Conservation (phyloP, 1,140 invertebrate genomes). For the Drosophila sechellia region DNA sequence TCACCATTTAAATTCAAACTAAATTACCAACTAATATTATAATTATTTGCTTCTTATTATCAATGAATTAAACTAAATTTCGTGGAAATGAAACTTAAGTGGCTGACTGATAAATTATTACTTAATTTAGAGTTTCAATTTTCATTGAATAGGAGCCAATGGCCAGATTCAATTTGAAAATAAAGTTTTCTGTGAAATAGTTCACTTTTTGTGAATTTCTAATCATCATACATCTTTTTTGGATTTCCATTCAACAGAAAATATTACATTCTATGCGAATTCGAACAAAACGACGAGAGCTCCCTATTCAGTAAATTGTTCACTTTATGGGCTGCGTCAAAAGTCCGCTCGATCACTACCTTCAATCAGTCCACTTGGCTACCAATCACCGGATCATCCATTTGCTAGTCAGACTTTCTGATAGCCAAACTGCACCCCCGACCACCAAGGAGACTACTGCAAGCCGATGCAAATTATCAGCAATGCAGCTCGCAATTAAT, state of each 20-base stretch:
- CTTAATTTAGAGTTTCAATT: neutral
- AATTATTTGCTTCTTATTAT: constrained; percentile 3
- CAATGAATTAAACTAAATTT: neutral
- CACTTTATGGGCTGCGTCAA: constrained; percentile 44
- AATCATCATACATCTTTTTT: too few species aligned
- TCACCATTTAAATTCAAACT: neutral
- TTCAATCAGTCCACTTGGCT: constrained; percentile 43
- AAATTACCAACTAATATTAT: neutral
- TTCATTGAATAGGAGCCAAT: neutral
- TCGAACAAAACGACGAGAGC: too few species aligned
- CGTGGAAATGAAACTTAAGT: too few species aligned
- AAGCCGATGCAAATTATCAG: constrained; percentile 71
- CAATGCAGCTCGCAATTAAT: constrained; percentile 79
- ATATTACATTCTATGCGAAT: too few species aligned
- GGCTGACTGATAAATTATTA: neutral
- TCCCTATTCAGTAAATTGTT: constrained; percentile 5
- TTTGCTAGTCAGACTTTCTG: constrained; percentile 62
- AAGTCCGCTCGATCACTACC: constrained; percentile 35
- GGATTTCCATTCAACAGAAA: too few species aligned
- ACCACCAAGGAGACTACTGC: constrained; percentile 3
- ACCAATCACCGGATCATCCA: constrained; percentile 61
- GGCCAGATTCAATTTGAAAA: too few species aligned
- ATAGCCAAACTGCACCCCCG: constrained; percentile 15
- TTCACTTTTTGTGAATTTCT: too few species aligned
- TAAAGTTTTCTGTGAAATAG: too few species aligned